A percentile compares a stretch with the other conserved stretches of the same genome.
Conservation (phyloP, 2,797 vertebrate genomes). For the Pogoniulus pusillus region DNA sequence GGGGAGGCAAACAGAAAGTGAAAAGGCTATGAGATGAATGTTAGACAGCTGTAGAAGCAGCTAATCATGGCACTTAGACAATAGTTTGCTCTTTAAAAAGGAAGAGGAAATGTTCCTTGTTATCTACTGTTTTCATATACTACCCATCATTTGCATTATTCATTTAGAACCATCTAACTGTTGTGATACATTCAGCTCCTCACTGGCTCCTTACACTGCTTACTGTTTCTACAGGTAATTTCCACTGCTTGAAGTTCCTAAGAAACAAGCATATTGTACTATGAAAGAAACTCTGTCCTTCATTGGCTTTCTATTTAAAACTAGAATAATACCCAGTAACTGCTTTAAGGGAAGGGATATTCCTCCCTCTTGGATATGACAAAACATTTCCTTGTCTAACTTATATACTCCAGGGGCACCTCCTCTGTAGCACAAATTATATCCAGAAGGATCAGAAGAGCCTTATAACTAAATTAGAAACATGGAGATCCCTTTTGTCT, state of each 20-base stretch:
- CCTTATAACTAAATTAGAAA: neutral
- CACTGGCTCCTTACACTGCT: rapidly evolving
- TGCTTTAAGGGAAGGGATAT: neutral
- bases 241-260: neutral
- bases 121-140: neutral
- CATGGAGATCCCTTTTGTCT: neutral
- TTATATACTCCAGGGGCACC: neutral
- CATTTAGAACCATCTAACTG: neutral
- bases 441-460: neutral
- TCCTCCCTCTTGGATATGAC: neutral
- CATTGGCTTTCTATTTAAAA: neutral
- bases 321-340: neutral
- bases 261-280: neutral
- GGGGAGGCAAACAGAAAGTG: neutral
- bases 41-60: neutral
- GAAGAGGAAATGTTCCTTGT: neutral
- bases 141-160: neutral
- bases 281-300: neutral
- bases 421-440: neutral
- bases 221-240: neutral
- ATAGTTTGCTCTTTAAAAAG: too few species aligned
- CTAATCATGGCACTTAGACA: neutral
- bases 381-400: neutral
- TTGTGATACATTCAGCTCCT: neutral
- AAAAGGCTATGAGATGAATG: neutral